Percentiles rank a stretch among this genome's conserved stretches.
Evolutionary conservation across 2,113 vertebrate species (phyloP).

Genomic region (Otolemur garnettii): DNA sequence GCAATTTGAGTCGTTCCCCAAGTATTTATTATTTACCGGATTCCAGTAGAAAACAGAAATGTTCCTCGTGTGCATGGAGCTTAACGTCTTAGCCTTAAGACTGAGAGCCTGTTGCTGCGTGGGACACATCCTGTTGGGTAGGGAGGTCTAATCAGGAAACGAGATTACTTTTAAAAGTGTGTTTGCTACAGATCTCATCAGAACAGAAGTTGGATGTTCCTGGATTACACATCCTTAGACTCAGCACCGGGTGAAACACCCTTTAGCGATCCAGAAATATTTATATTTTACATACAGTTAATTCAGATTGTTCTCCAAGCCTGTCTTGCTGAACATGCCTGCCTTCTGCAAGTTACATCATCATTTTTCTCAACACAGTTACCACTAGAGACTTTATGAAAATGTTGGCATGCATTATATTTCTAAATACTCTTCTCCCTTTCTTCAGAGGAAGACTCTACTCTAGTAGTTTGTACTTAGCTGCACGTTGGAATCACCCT

Average conservation of each 20-base stretch:
- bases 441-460: not conserved
- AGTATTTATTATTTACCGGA: not conserved
- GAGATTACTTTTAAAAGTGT: not conserved
- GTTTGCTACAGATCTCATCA: not conserved
- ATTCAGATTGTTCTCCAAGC: not conserved
- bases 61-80: not conserved
- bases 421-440: not conserved
- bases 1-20: not conserved
- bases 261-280: not conserved
- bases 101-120: not conserved
- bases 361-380: not conserved
- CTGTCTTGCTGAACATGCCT: not conserved
- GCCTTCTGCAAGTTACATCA: not conserved
- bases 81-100: not conserved
- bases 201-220: not conserved
- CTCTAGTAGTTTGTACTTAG: not conserved
- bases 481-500: not conserved
- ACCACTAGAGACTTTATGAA: not conserved
- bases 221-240: not conserved
- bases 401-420: not conserved
- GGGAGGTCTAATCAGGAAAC: not conserved
- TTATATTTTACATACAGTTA: not conserved
- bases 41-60: not conserved
- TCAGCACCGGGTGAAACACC: not conserved
- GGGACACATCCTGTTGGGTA: not conserved